These are phyloP conservation scores for Apamea monoglypha DNA, from an alignment of 2,888 invertebrate species.

Conservation along the genomic window DNA sequence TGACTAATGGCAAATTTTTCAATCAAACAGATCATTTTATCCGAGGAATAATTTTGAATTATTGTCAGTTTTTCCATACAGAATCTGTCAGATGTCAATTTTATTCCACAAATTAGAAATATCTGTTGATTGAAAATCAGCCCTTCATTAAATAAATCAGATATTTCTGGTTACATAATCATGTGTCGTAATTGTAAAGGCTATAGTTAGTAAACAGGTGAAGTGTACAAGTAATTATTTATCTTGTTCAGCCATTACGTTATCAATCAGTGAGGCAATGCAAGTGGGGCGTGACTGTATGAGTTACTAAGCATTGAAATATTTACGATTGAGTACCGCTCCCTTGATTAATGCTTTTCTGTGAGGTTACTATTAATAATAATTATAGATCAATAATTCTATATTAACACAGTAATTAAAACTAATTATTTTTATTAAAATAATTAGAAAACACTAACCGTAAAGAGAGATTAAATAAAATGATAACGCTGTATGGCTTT, in stretches of 20 bases:
- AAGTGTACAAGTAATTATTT: conserved; percentile 57
- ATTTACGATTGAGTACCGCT: conserved; percentile 42
- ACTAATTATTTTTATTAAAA: conserved; percentile 9
- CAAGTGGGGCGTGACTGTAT: conserved; percentile 47
- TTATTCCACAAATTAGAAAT: too few species aligned
- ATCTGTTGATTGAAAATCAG: background rate
- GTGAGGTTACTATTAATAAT: conserved; percentile 3
- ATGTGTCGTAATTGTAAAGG: conserved; percentile 16
- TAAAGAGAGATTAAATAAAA: conserved; percentile 30
- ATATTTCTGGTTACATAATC: conserved; percentile 35
- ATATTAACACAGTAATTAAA: background rate
- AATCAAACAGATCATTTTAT: too few species aligned
- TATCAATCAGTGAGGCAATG: conserved; percentile 63
- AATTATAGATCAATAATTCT: conserved; percentile 9
- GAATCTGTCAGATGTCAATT: too few species aligned
- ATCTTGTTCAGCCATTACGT: conserved; percentile 58
- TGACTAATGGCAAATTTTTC: background rate
- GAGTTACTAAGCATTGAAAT: conserved; percentile 54
- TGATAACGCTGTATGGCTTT: background rate
- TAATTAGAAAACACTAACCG: conserved; percentile 16
- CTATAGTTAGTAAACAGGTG: conserved; percentile 50
- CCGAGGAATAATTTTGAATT: too few species aligned
- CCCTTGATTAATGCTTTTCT: conserved; percentile 12
- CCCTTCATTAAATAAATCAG: background rate
- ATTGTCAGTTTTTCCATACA: too few species aligned